Evolutionary conservation across 2,888 invertebrate species (phyloP).

Genomic region (Eupeodes latifasciatus): DNA sequence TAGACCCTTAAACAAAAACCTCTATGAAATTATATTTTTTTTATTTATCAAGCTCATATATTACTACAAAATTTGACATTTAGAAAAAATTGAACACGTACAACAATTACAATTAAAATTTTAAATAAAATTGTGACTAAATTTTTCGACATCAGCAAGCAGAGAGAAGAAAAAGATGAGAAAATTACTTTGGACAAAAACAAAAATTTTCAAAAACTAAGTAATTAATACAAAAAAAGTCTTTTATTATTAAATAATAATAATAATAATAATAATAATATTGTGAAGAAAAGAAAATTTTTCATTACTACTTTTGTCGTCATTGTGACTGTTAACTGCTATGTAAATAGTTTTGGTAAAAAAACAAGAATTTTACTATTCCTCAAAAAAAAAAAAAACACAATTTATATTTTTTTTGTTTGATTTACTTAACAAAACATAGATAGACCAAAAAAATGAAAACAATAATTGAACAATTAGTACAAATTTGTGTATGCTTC

Average conservation of each 20-base stretch:
- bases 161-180: conserved; percentile 34
- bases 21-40: not conserved
- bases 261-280: conserved; percentile 43
- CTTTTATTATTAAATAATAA: conserved; percentile 39
- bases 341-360: conserved; percentile 77
- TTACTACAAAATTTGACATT: conserved; percentile 64
- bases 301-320: conserved; percentile 81
- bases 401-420: conserved; percentile 64
- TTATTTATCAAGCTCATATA: conserved; percentile 42
- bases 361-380: conserved; percentile 39
- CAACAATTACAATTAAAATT: conserved; percentile 55
- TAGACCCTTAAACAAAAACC: conserved; percentile 47
- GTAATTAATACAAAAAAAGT: conserved; percentile 18
- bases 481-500: conserved; percentile 51
- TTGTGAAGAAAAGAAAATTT: conserved; percentile 75
- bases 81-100: conserved; percentile 54
- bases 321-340: conserved; percentile 80
- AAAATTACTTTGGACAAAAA: conserved; percentile 53
- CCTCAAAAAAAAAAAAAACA: conserved; percentile 26
- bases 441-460: conserved; percentile 70
- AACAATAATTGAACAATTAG: conserved; percentile 75
- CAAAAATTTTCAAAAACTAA: conserved; percentile 44
- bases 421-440: conserved; percentile 72
- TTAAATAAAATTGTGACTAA: conserved; percentile 54
- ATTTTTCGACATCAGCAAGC: conserved; percentile 58